These are phyloP conservation scores for Heptranchias perlo DNA, from an alignment of 2,113 vertebrate species.

Conservation along the genomic window DNA sequence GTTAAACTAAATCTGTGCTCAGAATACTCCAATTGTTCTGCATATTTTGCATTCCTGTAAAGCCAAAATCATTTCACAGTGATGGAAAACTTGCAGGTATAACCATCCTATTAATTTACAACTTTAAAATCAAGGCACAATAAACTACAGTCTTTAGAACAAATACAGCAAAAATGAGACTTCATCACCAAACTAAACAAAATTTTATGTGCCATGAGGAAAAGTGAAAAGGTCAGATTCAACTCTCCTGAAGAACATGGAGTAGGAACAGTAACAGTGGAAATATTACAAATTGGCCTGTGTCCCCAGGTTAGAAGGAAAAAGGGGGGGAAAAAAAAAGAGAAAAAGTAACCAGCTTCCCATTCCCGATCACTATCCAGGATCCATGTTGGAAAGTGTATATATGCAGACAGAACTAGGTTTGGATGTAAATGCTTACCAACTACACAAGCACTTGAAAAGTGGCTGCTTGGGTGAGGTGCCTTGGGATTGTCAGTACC, in stretches of 20 bases:
- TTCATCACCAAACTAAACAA: background rate
- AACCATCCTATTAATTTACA: background rate
- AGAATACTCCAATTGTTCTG: background rate
- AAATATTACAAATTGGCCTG: background rate
- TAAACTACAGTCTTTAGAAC: background rate
- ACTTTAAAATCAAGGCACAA: background rate
- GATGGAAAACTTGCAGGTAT: too few species aligned
- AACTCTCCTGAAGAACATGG: background rate
- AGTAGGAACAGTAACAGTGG: background rate
- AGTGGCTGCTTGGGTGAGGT: too few species aligned
- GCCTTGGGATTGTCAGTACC: too few species aligned
- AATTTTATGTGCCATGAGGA: background rate
- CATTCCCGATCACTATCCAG: too few species aligned
- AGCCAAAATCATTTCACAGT: background rate
- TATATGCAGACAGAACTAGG: too few species aligned
- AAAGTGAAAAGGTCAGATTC: background rate
- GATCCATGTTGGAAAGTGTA: too few species aligned
- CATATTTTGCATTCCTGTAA: background rate
- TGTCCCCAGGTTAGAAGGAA: background rate
- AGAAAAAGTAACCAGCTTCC: too few species aligned
- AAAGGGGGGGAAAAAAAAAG: background rate
- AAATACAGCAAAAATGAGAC: background rate
- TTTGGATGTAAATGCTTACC: too few species aligned
- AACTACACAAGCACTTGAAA: too few species aligned
- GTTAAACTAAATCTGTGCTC: background rate